A percentile compares a stretch with the other conserved stretches of the same genome.
Evolutionary conservation across 1,140 invertebrate species (phyloP).

Genomic region (Drosophila obscura): DNA sequence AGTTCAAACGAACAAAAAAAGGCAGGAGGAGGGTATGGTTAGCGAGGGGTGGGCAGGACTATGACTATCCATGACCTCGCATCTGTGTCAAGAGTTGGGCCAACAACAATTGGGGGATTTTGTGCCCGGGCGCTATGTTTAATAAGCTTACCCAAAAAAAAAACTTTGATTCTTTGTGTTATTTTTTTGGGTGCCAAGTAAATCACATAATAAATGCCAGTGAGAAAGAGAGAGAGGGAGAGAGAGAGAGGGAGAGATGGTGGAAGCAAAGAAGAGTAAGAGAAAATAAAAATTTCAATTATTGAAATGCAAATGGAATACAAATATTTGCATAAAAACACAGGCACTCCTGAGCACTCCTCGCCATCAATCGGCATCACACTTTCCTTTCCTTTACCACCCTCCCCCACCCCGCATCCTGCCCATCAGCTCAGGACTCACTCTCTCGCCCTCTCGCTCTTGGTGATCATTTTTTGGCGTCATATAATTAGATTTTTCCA

Average conservation of each 20-base stretch:
- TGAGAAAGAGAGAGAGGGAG: background rate
- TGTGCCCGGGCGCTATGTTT: constrained; percentile 33
- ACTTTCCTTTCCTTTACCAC: background rate
- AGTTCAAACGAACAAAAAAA: too few relatives aligned
- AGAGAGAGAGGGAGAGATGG: background rate
- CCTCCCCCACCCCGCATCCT: background rate
- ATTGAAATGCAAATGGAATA: constrained; percentile 78
- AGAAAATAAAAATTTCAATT: constrained; percentile 72
- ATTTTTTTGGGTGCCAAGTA: constrained; percentile 7
- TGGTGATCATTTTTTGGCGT: background rate
- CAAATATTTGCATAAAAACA: constrained; percentile 76
- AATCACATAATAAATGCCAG: constrained; percentile 66
- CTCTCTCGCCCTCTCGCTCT: background rate
- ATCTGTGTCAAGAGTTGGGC: constrained; percentile 43
- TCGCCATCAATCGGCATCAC: too few relatives aligned
- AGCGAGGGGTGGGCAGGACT: background rate
- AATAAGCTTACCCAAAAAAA: constrained; percentile 70
- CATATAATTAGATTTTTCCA: constrained; percentile 39
- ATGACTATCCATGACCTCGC: constrained; percentile 1
- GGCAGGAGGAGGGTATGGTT: too few relatives aligned
- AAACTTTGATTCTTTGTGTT: constrained; percentile 8
- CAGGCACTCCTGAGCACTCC: too few relatives aligned
- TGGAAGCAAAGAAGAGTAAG: background rate
- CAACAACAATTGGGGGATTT: constrained; percentile 31
- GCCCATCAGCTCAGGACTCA: background rate